Percentiles rank a stretch among this genome's conserved stretches.
These are phyloP conservation scores for Heliconius hermathena DNA, from an alignment of 1,140 invertebrate genomes.

Conservation along the genomic window DNA sequence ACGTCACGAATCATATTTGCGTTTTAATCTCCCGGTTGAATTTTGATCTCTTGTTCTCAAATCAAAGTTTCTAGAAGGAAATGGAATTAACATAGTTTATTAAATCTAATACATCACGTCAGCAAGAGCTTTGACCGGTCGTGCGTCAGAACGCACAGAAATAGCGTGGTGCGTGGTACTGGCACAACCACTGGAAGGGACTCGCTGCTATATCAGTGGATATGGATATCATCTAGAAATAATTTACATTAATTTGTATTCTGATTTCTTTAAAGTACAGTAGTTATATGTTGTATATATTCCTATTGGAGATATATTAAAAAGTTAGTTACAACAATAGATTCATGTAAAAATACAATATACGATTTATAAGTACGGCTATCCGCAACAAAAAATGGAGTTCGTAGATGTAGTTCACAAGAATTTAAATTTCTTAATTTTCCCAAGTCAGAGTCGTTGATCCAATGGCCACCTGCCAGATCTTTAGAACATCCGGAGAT, in stretches of 20 bases:
- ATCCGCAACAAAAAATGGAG: too few relatives aligned
- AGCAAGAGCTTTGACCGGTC: slow-evolving; percentile 32
- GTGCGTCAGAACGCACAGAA: slow-evolving; percentile 33
- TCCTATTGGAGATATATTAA: too few relatives aligned
- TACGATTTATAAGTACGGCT: too few relatives aligned
- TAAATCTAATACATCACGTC: slow-evolving; percentile 22
- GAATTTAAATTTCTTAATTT: slow-evolving; percentile 5
- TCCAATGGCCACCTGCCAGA: slow-evolving; percentile 33
- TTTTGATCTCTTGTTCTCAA: not conserved
- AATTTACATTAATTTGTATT: not conserved
- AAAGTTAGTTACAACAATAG: too few relatives aligned
- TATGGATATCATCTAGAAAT: not conserved
- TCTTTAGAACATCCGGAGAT: slow-evolving; percentile 22
- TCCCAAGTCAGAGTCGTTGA: slow-evolving; percentile 31
- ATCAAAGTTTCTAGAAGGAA: slow-evolving; percentile 8
- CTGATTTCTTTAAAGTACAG: too few relatives aligned
- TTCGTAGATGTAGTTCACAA: not conserved
- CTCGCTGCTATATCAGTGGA: slow-evolving; percentile 19
- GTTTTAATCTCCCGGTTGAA: too few relatives aligned
- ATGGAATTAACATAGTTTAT: slow-evolving; percentile 16
- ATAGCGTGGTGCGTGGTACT: slow-evolving; percentile 17
- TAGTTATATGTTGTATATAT: too few relatives aligned
- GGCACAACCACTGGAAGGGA: slow-evolving; percentile 25
- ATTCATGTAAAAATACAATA: too few relatives aligned
- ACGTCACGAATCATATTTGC: too few relatives aligned